A percentile compares a stretch with the other conserved stretches of the same genome.
Evolutionary conservation across 2,888 invertebrate genomes (phyloP).

Genomic region (Apamea epomidion): DNA sequence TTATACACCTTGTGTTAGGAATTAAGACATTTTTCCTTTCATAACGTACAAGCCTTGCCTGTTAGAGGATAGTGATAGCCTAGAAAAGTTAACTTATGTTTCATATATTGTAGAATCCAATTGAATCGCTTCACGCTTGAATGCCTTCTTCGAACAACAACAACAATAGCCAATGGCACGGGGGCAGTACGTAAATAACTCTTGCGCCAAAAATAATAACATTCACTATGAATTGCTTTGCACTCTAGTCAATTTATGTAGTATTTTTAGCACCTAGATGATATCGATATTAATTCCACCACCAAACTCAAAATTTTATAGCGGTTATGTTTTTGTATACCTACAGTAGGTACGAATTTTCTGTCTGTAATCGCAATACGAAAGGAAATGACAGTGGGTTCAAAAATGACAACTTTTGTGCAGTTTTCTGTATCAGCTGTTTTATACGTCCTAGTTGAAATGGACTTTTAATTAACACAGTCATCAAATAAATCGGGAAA

Average conservation of each 20-base stretch:
- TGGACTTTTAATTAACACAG: not conserved
- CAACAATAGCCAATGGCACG: not conserved
- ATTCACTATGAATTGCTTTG: not conserved
- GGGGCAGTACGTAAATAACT: not conserved
- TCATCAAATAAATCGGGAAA: conserved; percentile 4
- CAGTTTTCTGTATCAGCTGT: not conserved
- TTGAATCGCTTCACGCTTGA: not conserved
- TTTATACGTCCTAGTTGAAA: not conserved
- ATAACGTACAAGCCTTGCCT: not conserved
- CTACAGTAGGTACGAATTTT: not conserved
- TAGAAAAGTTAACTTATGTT: not conserved
- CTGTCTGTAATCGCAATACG: not conserved
- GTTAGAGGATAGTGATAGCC: not conserved
- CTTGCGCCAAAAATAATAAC: not conserved
- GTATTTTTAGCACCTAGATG: not conserved
- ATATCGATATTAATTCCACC: not conserved
- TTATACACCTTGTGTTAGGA: not conserved
- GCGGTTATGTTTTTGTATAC: not conserved
- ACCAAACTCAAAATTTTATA: not conserved
- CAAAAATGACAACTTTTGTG: too few species aligned
- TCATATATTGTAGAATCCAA: not conserved
- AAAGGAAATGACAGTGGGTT: not conserved
- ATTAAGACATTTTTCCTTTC: not conserved
- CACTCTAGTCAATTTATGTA: not conserved
- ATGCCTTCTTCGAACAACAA: not conserved